Base-by-base conservation (phyloP, 2,797 vertebrate genomes). In the Coregonus suidteri region DNA sequence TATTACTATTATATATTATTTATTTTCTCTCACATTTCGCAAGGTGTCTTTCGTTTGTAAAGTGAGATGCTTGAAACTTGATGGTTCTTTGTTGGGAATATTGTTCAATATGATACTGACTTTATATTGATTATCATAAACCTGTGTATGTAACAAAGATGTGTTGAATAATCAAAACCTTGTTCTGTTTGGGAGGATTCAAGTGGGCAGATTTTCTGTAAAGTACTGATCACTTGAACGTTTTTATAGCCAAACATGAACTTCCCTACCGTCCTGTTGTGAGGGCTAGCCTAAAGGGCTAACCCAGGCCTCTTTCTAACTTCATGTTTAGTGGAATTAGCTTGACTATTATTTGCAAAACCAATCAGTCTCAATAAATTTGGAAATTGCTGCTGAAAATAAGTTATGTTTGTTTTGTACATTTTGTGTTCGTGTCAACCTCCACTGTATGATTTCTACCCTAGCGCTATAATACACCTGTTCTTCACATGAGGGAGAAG, bases 351-450 rank as follows among this genome's bases (percentile, higher is more conserved):
- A 94, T 94, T 95, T 94, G 94, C 96, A 96, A 94, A 93, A 95
- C 86, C 92, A 94, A 95, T 95, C 96, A 92, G 92, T 96, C 95
- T 96, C 95, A 98, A 97, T 98, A 98, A 98, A 98, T 88, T 89
- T 94, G 94, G 91, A 96, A 96, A 94, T 91, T 96, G 96, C 97
- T 97, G 96, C 96, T 96, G 94, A 91, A 88, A 92, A 92, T 80
- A 88, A 88, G 82, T 90, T 74, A 85, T 6, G 84, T 75, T 81
- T 87, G 78, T 31, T 30, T 73, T 84, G 77, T 52, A 47, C 41
- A 47, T 47, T 47, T 13, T 47, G 41, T 47, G 41, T 47, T 47
- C 41, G 3, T 47, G 41, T 47, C 41, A 47, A 47, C 3, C 9
- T 47, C 9, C 41, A 47, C 9, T 47, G 41, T 47, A 13, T 47